Evolutionary conservation across 2,113 vertebrate species (phyloP), one percentile per base, ranked within the genome.

Genomic region (Cranoglanis bouderius): DNA sequence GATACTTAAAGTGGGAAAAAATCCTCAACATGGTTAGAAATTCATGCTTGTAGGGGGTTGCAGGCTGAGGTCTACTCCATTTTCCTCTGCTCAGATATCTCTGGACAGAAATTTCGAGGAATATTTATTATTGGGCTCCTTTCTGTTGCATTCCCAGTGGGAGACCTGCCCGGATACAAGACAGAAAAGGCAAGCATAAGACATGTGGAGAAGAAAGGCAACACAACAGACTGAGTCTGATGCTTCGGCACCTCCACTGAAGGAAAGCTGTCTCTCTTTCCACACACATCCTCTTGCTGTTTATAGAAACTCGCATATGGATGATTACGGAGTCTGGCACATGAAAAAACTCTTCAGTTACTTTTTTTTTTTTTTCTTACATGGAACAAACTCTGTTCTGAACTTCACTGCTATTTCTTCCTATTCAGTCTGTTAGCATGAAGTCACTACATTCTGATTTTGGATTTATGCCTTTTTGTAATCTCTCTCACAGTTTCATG

Each of bases 91-190:
- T 77, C 40, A 32, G 84, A 77, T 86, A 75, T 85, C 59, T 59
- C 75, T 80, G 88, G 65, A 29, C 13, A 75, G 77, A 74, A 81
- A 84, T 88, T 88, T 86, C 32, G 24, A 29, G 85, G 75, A 55
- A 87, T 91, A 61, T 91, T 88, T 92, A 87, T 90, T 74, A 89
- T 90, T 90, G 88, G 81, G 80, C 67, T 88, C 70, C 77, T 38
- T 91, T 87, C 84, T 85, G 84, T 72, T 61, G 24, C n/a, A 35
- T 82, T 82, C 77, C 29, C 82, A 57, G 13, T 63, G 49, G 83
- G 38, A 3, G 35, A 86, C 55, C 55, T 72, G 77, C 59, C 82
- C 57, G 46, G 61, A 84, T 86, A 72, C 82, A 35, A 82, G 82
- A 88, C 46, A 87, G 88, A 89, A 85, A 85, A 91, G 87, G 82